Evolutionary conservation across 2,888 invertebrate genomes (phyloP), one percentile per base, ranked within the genome.

Genomic region (Scrobipalpa costella): DNA sequence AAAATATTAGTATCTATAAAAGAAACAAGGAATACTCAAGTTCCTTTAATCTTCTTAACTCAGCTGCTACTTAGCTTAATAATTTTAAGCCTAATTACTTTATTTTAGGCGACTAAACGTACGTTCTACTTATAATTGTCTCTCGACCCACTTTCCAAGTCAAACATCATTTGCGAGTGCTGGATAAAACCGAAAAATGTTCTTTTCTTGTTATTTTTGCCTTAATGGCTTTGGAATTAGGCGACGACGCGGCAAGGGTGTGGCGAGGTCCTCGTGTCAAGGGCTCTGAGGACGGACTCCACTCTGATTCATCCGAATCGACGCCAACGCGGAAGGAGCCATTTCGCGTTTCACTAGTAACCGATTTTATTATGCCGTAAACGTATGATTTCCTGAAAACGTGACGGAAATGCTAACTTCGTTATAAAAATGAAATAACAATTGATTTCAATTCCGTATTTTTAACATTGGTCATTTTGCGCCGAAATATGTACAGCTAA

Each of bases 311-410:
- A 74, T 73, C 74, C 68, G 67, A 44, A 44, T 70, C 68, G 69
- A 71, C 69, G 67, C 70, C 71, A 65, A 65, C 73, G 69, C 77
- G 77, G 65, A 64, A 71, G 67, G 77, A 73, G 68, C 71, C 75
- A 57, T 50, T 77, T 76, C 69, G 62, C 65, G 71, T 66, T 75
- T 73, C 74, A 71, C 64, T 67, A 67, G 65, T 66, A 65, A 65
- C 65, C 58, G 55, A 11, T 5, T 44, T 44, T 44, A 44, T n/a
- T 44, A 44, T 44, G 44, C 44, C 44, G 44, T n/a, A 40, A 40
- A 15, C 15, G 13, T 58, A 38, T 17, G n/a, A 38, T 21, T 13
- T 44, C 49, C 33, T 9, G 27, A 60, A 13, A 33, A 44, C 44
- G 44, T 44, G 44, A 44, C 5, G 5, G 44, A 44, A 44, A 44